Evolutionary conservation across 2,113 vertebrate species (phyloP), one percentile per base, ranked within the genome.

Genomic region (Brachionichthys hirsutus): DNA sequence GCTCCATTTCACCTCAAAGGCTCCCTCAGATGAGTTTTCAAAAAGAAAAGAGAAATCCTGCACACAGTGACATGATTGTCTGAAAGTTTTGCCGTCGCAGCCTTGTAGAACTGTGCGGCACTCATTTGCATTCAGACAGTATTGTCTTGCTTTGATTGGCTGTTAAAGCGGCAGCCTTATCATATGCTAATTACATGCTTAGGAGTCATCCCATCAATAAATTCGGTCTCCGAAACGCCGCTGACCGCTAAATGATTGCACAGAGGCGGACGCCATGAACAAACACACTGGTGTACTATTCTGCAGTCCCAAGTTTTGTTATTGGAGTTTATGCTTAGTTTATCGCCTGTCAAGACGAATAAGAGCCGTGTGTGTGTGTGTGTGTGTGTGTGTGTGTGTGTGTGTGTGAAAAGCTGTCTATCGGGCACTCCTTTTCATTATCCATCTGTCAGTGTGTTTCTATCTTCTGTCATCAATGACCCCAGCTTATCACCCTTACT

Each of bases 171-270:
- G 62, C 69, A 75, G 54, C 51, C 4, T 50, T 69, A n/a, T 54
- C 12, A 67, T 73, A 73, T 82, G 75, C 79, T 75, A 70, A 85
- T 70, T 24, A 54, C 9, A 62, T 54, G 61, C 59, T 42, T 20
- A 54, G 58, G 67, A 60, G 40, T 41, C 1, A 15, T 19, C 24
- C 16, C 40, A 13, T 16, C 1, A 20, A 46, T 42, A 58, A 0
- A 30, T 4, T 30, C 24, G 4, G 24, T 30, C 24, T 30, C 24
- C 24, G 24, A 30, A 30, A 30, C 24, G 59, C 17, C 17, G 40
- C 12, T 52, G 62, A 56, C 59, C 51, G 58, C 51, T 54, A 60
- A 77, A 68, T 60, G 62, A 73, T 52, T 40, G 43, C 40, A 38
- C 19, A 9, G 34, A 63, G 53, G 18, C 58, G 59, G 19, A 62